Percentiles rank a stretch among this genome's conserved stretches.
These are phyloP conservation scores for Drosophila tanythrix DNA, from an alignment of 2,888 invertebrate genomes.

Conservation along the genomic window DNA sequence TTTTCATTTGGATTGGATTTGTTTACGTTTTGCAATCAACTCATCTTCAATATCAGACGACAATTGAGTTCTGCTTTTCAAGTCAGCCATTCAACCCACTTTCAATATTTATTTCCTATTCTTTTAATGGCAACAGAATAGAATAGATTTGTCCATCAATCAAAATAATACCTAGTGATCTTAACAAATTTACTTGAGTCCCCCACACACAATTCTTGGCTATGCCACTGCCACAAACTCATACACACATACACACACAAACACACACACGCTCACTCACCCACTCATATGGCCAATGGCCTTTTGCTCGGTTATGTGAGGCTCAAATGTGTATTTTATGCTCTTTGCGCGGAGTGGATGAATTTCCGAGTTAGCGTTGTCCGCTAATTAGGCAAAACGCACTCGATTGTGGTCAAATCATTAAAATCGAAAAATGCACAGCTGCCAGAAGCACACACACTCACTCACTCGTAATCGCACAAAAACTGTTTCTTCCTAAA, in stretches of 20 bases:
- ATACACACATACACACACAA: conserved; percentile 2
- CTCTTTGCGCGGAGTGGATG: conserved; percentile 58
- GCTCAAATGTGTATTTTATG: conserved; percentile 68
- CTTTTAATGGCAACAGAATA: background rate
- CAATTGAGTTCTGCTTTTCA: background rate
- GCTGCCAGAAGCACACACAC: conserved; percentile 27
- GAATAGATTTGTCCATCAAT: background rate
- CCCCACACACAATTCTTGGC: background rate
- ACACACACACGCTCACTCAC: background rate
- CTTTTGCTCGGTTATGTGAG: conserved; percentile 24
- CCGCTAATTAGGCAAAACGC: conserved; percentile 80
- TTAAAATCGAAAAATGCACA: conserved; percentile 72
- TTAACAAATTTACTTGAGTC: background rate
- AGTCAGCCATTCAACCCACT: background rate
- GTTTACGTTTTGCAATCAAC: background rate
- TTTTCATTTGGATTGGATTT: background rate
- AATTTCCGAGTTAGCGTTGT: conserved; percentile 36
- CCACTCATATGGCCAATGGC: conserved; percentile 23
- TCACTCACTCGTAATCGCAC: conserved; percentile 1
- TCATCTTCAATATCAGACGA: background rate
- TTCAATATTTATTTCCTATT: background rate
- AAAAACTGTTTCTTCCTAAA: conserved; percentile 15
- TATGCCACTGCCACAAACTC: conserved; percentile 17
- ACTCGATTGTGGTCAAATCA: conserved; percentile 81
- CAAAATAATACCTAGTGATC: background rate